Percentiles rank a stretch among this genome's conserved stretches.
Conservation (phyloP, 2,888 invertebrate genomes). For the Mactromeris polynyma region DNA sequence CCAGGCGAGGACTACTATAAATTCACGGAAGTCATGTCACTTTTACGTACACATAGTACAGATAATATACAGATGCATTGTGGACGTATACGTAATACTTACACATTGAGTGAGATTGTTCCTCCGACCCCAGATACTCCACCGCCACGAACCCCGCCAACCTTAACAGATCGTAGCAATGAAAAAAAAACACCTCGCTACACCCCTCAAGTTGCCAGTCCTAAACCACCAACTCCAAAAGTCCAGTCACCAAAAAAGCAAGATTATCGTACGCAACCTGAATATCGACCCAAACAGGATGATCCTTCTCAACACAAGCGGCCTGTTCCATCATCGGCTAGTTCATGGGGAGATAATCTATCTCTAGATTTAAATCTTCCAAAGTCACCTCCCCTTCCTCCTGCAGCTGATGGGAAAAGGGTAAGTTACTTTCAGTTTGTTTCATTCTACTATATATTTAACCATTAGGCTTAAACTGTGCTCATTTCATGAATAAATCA, state of each 20-base stretch:
- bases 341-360: slow-evolving; percentile 75
- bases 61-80: slow-evolving; percentile 85
- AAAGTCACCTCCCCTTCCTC: slow-evolving; percentile 75
- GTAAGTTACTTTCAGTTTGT: slow-evolving; percentile 68
- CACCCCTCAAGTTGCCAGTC: slow-evolving; percentile 39
- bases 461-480: too few relatives aligned
- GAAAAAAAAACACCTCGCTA: slow-evolving; percentile 23
- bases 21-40: slow-evolving; percentile 80
- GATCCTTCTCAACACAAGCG: slow-evolving; percentile 1
- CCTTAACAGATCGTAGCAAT: slow-evolving; percentile 19
- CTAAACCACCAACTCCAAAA: slow-evolving; percentile 22
- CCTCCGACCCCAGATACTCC: slow-evolving; percentile 65
- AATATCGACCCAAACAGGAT: neutral
- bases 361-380: slow-evolving; percentile 75
- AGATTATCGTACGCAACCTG: neutral
- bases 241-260: neutral
- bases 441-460: too few relatives aligned
- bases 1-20: slow-evolving; percentile 83
- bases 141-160: slow-evolving; percentile 53
- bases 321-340: slow-evolving; percentile 62
- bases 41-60: slow-evolving; percentile 79
- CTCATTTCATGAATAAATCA: too few relatives aligned
- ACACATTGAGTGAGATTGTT: slow-evolving; percentile 75
- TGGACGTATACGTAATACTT: slow-evolving; percentile 81
- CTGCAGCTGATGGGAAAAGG: slow-evolving; percentile 75